phyloP scores from a whole-genome alignment of 2,113 vertebrate genomes.

The Theristicus caerulescens region DNA sequence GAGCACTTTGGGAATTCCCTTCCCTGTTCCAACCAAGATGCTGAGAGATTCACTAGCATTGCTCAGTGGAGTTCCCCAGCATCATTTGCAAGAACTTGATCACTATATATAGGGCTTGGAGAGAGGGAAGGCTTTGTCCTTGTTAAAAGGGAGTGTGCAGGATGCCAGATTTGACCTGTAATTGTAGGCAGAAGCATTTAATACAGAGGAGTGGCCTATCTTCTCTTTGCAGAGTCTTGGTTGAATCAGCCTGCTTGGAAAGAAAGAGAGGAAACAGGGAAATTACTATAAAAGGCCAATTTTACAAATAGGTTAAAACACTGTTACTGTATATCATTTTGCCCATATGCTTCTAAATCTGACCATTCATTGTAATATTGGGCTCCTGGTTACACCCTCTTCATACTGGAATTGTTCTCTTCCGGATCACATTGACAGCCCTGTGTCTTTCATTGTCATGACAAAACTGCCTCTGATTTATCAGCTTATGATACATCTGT shows the following conservation, averaged over 20 bases:
- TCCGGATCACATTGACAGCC: background rate
- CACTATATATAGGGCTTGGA: background rate
- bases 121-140: constrained; percentile 14
- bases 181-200: background rate
- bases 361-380: background rate
- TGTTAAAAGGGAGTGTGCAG: constrained; percentile 19
- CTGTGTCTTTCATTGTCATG: background rate
- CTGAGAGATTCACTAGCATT: constrained; percentile 28
- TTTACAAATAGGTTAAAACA: background rate
- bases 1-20: constrained; percentile 11
- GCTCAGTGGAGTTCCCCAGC: constrained; percentile 56
- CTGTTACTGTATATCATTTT: background rate
- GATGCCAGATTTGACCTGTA: background rate
- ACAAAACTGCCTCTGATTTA: background rate
- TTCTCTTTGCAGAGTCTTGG: background rate
- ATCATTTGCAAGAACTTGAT: background rate
- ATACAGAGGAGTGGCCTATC: background rate
- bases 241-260: background rate
- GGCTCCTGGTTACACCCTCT: background rate
- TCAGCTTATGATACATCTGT: background rate
- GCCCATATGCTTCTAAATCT: background rate
- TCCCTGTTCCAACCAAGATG: background rate
- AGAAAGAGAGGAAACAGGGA: background rate
- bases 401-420: background rate
- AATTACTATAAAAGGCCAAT: background rate